These are phyloP conservation scores for Drosophila auraria DNA, from an alignment of 1,140 invertebrate species.

Conservation along the genomic window DNA sequence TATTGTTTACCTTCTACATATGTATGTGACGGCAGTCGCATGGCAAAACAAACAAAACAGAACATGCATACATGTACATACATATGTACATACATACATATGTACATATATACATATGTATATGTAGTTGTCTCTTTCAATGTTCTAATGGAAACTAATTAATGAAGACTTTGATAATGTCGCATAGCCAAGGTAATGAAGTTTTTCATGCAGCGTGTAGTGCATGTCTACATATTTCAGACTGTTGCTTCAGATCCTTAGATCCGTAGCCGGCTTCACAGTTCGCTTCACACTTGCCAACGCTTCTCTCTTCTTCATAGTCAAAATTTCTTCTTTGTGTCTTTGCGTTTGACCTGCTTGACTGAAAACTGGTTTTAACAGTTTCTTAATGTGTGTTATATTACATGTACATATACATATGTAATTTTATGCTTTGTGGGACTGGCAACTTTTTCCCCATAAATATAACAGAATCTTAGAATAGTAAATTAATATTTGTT, in stretches of 20 bases:
- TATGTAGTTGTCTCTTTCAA: no score
- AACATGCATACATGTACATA: no score
- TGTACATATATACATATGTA: no score
- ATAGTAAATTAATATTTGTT: not conserved
- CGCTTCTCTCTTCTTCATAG: not conserved
- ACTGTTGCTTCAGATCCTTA: not conserved
- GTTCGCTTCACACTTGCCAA: not conserved
- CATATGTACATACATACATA: no score
- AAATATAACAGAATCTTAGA: not conserved
- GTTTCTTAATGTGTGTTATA: conserved; percentile 6
- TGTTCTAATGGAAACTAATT: no score
- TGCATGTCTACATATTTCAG: not conserved
- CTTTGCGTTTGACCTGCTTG: not conserved
- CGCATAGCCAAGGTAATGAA: no score
- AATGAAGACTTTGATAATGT: no score
- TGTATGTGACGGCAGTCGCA: no score
- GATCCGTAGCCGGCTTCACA: not conserved
- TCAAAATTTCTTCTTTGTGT: not conserved
- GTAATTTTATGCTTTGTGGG: not conserved
- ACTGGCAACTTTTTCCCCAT: not conserved
- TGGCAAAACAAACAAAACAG: no score
- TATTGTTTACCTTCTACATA: no score
- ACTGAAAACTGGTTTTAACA: conserved; percentile 11
- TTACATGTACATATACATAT: no score
- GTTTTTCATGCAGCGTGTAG: no score